A percentile compares a stretch with the other conserved stretches of the same genome.
Evolutionary conservation across 1,140 invertebrate genomes (phyloP).

Genomic region (Diplogasteroides magnus): DNA sequence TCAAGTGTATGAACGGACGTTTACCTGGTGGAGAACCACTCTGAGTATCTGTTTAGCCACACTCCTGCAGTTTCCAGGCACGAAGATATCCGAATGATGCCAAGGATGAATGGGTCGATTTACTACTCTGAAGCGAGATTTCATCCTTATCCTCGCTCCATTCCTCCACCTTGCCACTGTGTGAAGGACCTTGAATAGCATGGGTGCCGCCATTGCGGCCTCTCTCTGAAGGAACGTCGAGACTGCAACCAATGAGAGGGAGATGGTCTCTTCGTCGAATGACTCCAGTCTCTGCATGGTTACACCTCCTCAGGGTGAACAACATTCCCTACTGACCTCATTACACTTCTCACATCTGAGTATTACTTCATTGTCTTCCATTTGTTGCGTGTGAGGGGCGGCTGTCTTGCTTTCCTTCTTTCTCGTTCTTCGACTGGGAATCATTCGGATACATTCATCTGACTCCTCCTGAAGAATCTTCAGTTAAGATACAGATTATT

Average conservation of each 20-base stretch:
- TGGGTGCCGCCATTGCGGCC: slow-evolving; percentile 80
- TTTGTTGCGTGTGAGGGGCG: slow-evolving; percentile 6
- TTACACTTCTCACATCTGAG: slow-evolving; percentile 26
- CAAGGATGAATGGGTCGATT: slow-evolving; percentile 65
- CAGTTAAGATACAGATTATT: not conserved
- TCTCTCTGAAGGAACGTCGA: slow-evolving; percentile 93
- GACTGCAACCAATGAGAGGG: slow-evolving; percentile 83
- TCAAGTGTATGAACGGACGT: slow-evolving; percentile 68
- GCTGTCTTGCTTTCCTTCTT: not conserved
- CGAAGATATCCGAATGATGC: slow-evolving; percentile 69
- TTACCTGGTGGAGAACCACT: slow-evolving; percentile 89
- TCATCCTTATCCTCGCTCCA: not conserved
- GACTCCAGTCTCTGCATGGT: slow-evolving; percentile 77
- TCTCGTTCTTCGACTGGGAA: too few species aligned
- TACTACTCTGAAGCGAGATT: slow-evolving; percentile 46
- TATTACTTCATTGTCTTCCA: slow-evolving; percentile 24
- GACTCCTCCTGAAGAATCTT: not conserved
- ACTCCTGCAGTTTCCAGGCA: slow-evolving; percentile 80
- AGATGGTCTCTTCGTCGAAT: slow-evolving; percentile 93
- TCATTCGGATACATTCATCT: not conserved
- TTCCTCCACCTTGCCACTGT: slow-evolving; percentile 72
- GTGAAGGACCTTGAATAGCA: slow-evolving; percentile 79
- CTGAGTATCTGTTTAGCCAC: slow-evolving; percentile 93
- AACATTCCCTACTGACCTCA: slow-evolving; percentile 59
- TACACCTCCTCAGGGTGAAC: too few species aligned